phyloP scores from a whole-genome alignment of 2,113 vertebrate species.

The Leucosticte australis region DNA sequence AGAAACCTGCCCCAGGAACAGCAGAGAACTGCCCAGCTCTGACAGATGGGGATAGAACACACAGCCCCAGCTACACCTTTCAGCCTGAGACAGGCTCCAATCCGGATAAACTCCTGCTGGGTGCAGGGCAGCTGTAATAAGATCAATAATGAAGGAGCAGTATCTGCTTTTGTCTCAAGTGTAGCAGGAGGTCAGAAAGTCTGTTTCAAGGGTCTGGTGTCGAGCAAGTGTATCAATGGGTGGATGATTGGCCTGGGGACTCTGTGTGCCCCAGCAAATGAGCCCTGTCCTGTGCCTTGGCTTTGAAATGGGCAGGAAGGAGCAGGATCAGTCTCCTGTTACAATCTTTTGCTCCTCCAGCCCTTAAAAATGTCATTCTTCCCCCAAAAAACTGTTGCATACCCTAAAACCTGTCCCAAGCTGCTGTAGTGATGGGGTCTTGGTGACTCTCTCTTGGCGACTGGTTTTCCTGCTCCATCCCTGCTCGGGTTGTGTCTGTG shows the following conservation, averaged over 20 bases:
- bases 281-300: background rate
- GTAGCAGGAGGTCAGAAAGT: rapidly evolving
- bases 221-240: background rate
- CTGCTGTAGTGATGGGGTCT: rapidly evolving
- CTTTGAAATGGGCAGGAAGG: background rate
- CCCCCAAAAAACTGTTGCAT: rapidly evolving
- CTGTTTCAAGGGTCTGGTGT: background rate
- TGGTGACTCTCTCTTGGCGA: background rate
- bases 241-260: rapidly evolving
- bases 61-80: background rate
- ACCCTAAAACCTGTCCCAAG: background rate
- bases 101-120: no score
- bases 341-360: background rate
- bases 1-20: background rate
- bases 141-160: rapidly evolving
- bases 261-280: background rate
- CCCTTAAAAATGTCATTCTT: background rate
- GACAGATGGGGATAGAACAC: background rate
- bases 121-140: background rate
- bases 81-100: rapidly evolving
- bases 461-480: background rate
- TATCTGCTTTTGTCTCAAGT: background rate
- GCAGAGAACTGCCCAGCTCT: background rate
- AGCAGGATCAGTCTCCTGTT: no score
- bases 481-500: background rate